Evolutionary conservation across 2,797 vertebrate genomes (phyloP).

Genomic region (Ceryle rudis): DNA sequence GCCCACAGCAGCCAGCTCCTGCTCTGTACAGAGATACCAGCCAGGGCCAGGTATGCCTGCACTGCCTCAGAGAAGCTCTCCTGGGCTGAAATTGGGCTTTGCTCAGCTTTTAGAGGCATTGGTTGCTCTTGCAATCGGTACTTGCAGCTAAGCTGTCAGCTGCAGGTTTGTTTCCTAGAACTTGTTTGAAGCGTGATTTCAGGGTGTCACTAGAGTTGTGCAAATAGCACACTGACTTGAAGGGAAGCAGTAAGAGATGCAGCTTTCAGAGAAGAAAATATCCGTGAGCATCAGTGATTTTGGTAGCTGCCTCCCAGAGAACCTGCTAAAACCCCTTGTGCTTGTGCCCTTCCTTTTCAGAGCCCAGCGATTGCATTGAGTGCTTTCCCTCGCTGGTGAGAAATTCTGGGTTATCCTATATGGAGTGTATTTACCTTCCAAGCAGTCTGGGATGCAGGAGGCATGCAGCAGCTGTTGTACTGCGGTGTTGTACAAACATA

Average conservation of each 20-base stretch:
- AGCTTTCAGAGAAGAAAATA: not conserved
- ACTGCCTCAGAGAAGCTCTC: not conserved
- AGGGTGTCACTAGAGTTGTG: not conserved
- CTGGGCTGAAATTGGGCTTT: not conserved
- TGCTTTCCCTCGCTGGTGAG: not conserved
- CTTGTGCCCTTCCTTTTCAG: not conserved
- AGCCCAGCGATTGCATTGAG: not conserved
- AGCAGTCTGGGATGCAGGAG: not conserved
- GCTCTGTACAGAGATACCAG: not conserved
- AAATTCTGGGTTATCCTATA: not conserved
- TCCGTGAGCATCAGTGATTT: not conserved
- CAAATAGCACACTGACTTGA: not conserved
- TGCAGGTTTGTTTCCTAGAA: not conserved
- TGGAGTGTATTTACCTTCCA: not conserved
- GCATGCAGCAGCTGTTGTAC: not conserved
- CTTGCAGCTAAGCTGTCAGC: not conserved
- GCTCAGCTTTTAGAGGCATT: not conserved
- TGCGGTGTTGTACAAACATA: slow-evolving; percentile 2
- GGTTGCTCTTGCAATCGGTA: not conserved
- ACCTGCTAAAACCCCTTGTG: not conserved
- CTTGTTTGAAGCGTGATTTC: not conserved
- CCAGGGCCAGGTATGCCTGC: not conserved
- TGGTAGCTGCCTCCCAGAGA: not conserved
- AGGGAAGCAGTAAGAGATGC: not conserved
- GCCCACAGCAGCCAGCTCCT: not conserved